Evolutionary conservation across 2,113 vertebrate species (phyloP).

Genomic region (Larimichthys crocea): DNA sequence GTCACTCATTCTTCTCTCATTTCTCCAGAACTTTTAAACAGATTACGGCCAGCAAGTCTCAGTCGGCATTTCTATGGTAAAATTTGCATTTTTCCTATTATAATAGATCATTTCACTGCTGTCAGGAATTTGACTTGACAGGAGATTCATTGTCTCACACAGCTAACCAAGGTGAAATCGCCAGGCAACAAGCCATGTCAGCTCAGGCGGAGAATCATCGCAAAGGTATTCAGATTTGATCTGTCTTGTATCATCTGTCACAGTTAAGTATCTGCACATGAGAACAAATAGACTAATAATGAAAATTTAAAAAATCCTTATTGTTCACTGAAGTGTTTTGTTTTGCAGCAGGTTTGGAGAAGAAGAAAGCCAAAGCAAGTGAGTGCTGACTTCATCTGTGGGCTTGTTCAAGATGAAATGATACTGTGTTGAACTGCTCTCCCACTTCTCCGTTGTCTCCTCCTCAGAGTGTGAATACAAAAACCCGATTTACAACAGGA

Average conservation of each 20-base stretch:
- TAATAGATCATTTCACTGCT: neutral
- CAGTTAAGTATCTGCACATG: neutral
- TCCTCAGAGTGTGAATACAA: constrained; percentile 61
- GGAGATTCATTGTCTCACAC: constrained; percentile 24
- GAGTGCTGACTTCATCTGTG: constrained; percentile 51
- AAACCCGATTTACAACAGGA: constrained; percentile 80
- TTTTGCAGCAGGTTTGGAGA: constrained; percentile 24
- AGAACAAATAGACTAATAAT: neutral
- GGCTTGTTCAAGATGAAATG: neutral
- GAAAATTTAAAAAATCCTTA: neutral
- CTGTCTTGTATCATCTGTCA: neutral
- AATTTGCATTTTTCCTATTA: neutral
- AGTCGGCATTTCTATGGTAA: constrained; percentile 75
- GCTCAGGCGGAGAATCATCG: neutral
- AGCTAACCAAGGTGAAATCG: constrained; percentile 68
- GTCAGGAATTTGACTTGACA: neutral
- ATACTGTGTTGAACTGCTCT: constrained; percentile 12
- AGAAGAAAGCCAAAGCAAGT: constrained; percentile 55
- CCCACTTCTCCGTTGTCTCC: constrained; percentile 16
- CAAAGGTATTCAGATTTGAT: constrained; percentile 44
- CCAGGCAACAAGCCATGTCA: constrained; percentile 24
- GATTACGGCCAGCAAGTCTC: constrained; percentile 59
- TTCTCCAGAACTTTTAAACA: constrained; percentile 62
- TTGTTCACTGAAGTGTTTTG: neutral
- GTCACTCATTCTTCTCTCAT: constrained; percentile 9